phyloP scores from a whole-genome alignment of 2,113 vertebrate species.

The Micromys minutus region DNA sequence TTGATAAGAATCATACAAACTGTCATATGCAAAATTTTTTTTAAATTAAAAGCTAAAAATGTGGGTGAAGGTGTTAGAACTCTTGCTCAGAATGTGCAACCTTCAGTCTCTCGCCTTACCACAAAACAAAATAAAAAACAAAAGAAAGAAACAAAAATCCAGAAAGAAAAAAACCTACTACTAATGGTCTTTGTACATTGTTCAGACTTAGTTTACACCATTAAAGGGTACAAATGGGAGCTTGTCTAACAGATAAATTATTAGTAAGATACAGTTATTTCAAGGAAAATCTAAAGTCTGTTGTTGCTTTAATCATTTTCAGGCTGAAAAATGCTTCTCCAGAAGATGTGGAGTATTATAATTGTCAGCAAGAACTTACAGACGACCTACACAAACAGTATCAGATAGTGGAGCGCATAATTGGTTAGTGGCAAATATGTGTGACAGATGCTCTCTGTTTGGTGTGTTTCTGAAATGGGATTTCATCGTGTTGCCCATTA shows the following conservation, averaged over 20 bases:
- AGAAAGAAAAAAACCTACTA: too few relatives aligned
- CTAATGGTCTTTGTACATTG: slow-evolving; percentile 15
- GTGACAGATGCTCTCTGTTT: slow-evolving; percentile 1
- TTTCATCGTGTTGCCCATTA: neutral
- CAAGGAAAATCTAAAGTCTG: slow-evolving; percentile 53
- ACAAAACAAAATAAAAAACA: neutral
- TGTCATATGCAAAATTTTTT: neutral
- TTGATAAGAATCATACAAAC: neutral
- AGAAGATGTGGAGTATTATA: slow-evolving; percentile 99
- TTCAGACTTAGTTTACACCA: neutral
- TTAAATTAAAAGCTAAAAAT: slow-evolving; percentile 13
- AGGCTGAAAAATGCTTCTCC: slow-evolving; percentile 98
- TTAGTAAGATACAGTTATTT: neutral
- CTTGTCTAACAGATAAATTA: slow-evolving; percentile 12
- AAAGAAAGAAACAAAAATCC: neutral
- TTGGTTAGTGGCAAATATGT: slow-evolving; percentile 88
- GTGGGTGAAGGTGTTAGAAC: neutral
- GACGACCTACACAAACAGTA: slow-evolving; percentile 98
- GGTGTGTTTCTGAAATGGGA: neutral
- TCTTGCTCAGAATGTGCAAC: neutral
- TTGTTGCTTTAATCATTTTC: slow-evolving; percentile 68
- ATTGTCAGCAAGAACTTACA: slow-evolving; percentile 97
- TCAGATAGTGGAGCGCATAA: slow-evolving; percentile 97
- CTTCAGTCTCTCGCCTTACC: neutral
- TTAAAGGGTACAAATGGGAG: neutral